Evolutionary conservation across 2,888 invertebrate genomes (phyloP), one percentile per base, ranked within the genome.

Genomic region (Orthonychiurus folsomi): DNA sequence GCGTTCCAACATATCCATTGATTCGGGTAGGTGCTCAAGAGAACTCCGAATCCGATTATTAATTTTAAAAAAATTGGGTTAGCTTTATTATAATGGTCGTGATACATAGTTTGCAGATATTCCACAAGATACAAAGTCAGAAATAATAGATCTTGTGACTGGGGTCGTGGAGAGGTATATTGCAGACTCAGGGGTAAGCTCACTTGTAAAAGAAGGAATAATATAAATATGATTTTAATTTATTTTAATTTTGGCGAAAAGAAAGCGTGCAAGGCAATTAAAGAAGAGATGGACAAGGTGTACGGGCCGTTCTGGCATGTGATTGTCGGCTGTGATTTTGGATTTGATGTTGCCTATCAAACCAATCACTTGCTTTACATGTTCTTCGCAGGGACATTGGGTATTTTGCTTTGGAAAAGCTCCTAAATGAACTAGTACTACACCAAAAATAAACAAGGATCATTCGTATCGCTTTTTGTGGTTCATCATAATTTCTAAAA

Each of bases 251-350:
- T 84, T 93, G 85, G 82, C 84, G n/a, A n/a, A n/a, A n/a, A n/a
- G n/a, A n/a, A n/a, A 70, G 94, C 94, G 0, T 93, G 96, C n/a
- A 86, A 84, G 73, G 86, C 89, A 83, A 91, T 96, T 61, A 96
- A 96, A 79, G 94, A 96, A 74, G 84, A 85, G 55, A 86, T 96
- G 87, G 96, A 96, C 79, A 93, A 93, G 79, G 93, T 92, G 77
- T 94, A 92, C 78, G 95, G 95, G 2, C 86, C 91, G 0, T 87
- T 92, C 64, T 95, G 94, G 85, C 92, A 93, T 78, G 91, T 88
- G n/a, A 88, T 95, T 0, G 88, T 96, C 2, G 96, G 96, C 3
- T 95, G 96, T 81, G 92, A 90, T 64, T 95, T 86, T 79, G 94
- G 93, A 55, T 93, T 93, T 78, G 92, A 93, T 77, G 84, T 94